phyloP scores from a whole-genome alignment of 1,140 invertebrate species.

The Aphaenogaster floridana region DNA sequence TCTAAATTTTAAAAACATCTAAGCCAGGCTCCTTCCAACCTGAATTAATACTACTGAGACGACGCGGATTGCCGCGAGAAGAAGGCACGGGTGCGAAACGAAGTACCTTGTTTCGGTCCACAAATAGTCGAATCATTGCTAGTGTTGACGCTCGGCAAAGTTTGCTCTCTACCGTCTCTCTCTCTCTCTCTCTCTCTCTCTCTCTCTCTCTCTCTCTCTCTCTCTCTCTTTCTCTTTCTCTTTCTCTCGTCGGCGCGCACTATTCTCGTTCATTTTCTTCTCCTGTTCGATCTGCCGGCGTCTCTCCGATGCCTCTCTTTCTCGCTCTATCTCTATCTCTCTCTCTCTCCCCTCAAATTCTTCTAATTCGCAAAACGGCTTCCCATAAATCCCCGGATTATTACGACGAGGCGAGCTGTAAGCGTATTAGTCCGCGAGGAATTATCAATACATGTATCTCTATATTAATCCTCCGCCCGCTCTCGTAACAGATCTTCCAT shows the following conservation, averaged over 20 bases:
- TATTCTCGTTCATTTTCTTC: background rate
- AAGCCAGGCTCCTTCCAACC: no score
- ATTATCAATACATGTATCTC: constrained; percentile 28
- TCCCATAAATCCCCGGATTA: constrained; percentile 40
- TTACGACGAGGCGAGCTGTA: constrained; percentile 13
- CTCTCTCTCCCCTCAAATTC: background rate
- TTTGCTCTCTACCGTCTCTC: constrained; percentile 16
- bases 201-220: background rate
- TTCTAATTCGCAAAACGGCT: constrained; percentile 41
- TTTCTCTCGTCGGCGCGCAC: no score
- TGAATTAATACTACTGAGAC: no score
- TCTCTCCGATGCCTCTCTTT: background rate
- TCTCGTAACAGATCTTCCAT: background rate
- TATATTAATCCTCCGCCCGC: constrained; percentile 12
- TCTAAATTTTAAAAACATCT: no score
- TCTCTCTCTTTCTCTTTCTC: background rate
- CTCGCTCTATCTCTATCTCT: background rate
- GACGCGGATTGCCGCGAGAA: background rate
- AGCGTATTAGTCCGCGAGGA: constrained; percentile 5
- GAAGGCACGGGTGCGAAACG: background rate
- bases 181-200: background rate
- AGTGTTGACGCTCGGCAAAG: constrained; percentile 49
- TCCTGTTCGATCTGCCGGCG: background rate
- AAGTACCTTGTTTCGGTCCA: constrained; percentile 10
- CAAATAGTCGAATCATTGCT: constrained; percentile 45